These are phyloP conservation scores for Boloria selene DNA, from an alignment of 2,888 invertebrate species.

Conservation along the genomic window DNA sequence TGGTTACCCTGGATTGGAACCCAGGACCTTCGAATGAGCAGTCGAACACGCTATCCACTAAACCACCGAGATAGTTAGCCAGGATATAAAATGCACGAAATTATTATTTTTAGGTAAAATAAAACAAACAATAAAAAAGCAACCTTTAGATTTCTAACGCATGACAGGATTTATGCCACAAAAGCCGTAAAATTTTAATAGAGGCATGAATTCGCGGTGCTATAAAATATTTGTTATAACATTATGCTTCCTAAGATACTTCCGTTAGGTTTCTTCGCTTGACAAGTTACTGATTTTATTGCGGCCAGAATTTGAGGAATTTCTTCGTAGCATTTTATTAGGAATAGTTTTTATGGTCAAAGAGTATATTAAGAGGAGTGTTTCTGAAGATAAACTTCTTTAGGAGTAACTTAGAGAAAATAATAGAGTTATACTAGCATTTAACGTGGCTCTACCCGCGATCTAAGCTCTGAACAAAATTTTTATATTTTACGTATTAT, in stretches of 20 bases:
- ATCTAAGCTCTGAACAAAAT: no score
- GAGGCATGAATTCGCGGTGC: slow-evolving; percentile 49
- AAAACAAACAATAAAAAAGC: slow-evolving; percentile 39
- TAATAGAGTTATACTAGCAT: no score
- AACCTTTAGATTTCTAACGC: slow-evolving; percentile 27
- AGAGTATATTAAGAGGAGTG: not conserved
- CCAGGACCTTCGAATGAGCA: no score
- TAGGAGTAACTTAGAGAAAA: no score
- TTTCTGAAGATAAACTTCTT: no score
- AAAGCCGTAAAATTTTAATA: slow-evolving; percentile 62
- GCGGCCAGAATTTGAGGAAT: slow-evolving; percentile 18
- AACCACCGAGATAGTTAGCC: no score
- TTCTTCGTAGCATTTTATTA: not conserved
- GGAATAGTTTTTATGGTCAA: not conserved
- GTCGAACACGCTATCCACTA: no score
- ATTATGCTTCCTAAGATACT: slow-evolving; percentile 54
- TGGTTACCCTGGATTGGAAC: no score
- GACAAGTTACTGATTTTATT: slow-evolving; percentile 35
- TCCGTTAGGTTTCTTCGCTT: slow-evolving; percentile 31
- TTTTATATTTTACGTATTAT: no score
- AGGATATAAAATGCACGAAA: slow-evolving; percentile 37
- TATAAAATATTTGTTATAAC: slow-evolving; percentile 69
- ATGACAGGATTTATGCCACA: slow-evolving; percentile 25
- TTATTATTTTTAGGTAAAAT: slow-evolving; percentile 9
- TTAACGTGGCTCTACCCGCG: no score